These are phyloP conservation scores for Cephalopachus bancanus DNA, from an alignment of 2,797 vertebrate genomes.

Conservation along the genomic window DNA sequence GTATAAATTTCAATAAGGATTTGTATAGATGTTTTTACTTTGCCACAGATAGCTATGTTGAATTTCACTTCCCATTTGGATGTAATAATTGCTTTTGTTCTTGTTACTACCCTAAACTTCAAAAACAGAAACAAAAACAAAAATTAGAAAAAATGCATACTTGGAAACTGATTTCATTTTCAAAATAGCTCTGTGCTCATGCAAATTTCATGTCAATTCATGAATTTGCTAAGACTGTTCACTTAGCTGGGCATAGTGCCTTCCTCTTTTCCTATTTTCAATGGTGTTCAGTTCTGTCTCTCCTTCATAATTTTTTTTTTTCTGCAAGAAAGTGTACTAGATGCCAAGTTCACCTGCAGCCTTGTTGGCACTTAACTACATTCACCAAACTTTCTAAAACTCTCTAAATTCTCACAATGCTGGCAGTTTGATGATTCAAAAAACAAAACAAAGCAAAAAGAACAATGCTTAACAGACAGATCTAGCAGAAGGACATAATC, in stretches of 20 bases:
- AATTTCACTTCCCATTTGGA: slow-evolving; percentile 54
- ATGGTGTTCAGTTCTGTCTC: neutral
- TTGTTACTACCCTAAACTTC: neutral
- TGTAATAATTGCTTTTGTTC: slow-evolving; percentile 36
- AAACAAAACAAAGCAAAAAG: neutral
- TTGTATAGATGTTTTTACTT: slow-evolving; percentile 26
- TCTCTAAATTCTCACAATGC: neutral
- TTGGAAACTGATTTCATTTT: slow-evolving; percentile 52
- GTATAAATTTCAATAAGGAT: slow-evolving; percentile 66
- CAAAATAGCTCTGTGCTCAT: neutral
- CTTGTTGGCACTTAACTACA: neutral
- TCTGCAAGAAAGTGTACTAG: neutral
- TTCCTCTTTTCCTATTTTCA: neutral
- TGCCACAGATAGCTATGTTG: neutral
- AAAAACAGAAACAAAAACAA: slow-evolving; percentile 18
- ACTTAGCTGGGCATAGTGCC: neutral
- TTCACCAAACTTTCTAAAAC: neutral
- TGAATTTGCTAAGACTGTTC: neutral
- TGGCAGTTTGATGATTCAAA: neutral
- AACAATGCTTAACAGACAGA: neutral
- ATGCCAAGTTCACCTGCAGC: neutral
- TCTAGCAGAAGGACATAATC: neutral
- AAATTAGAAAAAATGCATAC: neutral
- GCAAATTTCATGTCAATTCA: slow-evolving; percentile 19
- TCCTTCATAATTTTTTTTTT: neutral